phyloP scores from a whole-genome alignment of 2,888 invertebrate genomes.

The Pocota personata region DNA sequence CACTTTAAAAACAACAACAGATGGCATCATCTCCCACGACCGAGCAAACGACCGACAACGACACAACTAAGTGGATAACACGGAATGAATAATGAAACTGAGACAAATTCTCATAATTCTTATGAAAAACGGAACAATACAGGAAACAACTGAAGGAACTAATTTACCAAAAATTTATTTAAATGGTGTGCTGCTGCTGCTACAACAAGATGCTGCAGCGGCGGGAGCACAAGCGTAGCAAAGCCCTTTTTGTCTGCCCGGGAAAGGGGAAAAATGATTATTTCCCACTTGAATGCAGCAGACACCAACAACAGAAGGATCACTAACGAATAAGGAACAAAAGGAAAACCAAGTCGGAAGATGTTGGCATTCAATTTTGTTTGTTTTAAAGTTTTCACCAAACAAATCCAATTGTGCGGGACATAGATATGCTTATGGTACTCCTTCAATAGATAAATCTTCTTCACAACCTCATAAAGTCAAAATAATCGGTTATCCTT shows the following conservation, averaged over 20 bases:
- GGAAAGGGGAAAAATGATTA: background rate
- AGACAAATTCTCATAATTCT: constrained; percentile 59
- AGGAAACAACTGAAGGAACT: constrained; percentile 61
- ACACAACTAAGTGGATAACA: constrained; percentile 31
- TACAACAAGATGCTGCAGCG: constrained; percentile 32
- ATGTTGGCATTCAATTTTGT: constrained; percentile 42
- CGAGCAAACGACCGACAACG: background rate
- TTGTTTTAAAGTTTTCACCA: constrained; percentile 46
- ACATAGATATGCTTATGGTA: constrained; percentile 4
- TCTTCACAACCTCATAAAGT: constrained; percentile 55
- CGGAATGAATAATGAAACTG: constrained; percentile 59
- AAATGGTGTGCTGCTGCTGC: constrained; percentile 17
- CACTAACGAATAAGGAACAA: constrained; percentile 8
- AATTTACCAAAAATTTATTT: constrained; percentile 67
- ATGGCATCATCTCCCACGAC: constrained; percentile 48
- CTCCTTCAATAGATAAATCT: constrained; percentile 41
- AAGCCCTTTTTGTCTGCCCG: constrained; percentile 22
- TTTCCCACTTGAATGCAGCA: constrained; percentile 22
- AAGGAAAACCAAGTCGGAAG: constrained; percentile 29
- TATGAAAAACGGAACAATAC: constrained; percentile 18
- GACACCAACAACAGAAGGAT: background rate
- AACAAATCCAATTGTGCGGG: constrained; percentile 56
- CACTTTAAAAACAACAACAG: constrained; percentile 58
- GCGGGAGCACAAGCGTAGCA: background rate
- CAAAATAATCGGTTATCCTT: constrained; percentile 70